A percentile compares a stretch with the other conserved stretches of the same genome.
These are phyloP conservation scores for Heterochromis multidens DNA, from an alignment of 2,113 vertebrate genomes.

Conservation along the genomic window DNA sequence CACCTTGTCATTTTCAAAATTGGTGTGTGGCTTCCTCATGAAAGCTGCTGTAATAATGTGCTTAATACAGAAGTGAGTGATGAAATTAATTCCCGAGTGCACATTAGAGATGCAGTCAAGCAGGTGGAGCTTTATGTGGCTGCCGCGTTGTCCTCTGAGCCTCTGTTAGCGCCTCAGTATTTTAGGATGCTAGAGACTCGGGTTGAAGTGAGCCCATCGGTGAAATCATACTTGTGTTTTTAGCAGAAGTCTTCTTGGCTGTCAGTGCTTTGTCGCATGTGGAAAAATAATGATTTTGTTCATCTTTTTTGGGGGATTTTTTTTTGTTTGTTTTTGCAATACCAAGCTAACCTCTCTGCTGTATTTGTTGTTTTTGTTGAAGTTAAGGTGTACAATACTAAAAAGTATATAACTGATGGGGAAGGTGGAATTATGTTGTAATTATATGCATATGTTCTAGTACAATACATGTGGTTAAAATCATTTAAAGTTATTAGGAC, in stretches of 20 bases:
- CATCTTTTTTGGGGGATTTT: not conserved
- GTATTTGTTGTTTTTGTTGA: not conserved
- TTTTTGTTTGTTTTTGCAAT: not conserved
- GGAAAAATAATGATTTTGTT: not conserved
- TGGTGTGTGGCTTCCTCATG: not conserved
- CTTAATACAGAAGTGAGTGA: not conserved
- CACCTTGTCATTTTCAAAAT: not conserved
- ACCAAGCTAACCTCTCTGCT: not conserved
- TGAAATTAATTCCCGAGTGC: not conserved
- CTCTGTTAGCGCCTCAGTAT: slow-evolving; percentile 14
- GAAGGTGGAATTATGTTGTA: not conserved
- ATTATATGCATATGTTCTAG: not conserved
- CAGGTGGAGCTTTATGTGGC: not conserved
- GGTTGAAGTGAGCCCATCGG: not conserved
- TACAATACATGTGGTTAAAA: not conserved
- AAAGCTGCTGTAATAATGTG: not conserved
- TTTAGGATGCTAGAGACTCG: not conserved
- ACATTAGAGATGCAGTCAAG: not conserved
- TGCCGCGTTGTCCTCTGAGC: not conserved
- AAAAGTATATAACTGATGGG: not conserved
- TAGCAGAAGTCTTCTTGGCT: not conserved
- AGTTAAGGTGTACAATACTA: not conserved
- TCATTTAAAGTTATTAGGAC: not conserved
- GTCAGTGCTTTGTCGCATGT: not conserved
- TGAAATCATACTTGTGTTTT: not conserved